Evolutionary conservation across 2,113 vertebrate species (phyloP).

Genomic region (Phaetusa simplex): DNA sequence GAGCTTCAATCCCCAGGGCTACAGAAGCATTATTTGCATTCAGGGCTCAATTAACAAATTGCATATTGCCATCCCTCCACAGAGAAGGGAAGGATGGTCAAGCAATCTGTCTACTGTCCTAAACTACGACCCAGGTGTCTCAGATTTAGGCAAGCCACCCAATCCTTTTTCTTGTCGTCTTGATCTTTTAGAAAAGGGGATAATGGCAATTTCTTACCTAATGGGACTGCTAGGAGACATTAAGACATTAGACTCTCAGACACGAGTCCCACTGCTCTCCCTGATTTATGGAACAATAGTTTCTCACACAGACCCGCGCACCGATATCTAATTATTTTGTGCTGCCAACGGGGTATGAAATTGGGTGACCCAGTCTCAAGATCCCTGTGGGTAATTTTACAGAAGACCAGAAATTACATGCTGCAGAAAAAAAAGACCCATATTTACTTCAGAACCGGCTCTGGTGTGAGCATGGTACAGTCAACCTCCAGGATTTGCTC

Average conservation of each 20-base stretch:
- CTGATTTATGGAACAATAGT: background rate
- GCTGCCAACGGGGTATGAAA: background rate
- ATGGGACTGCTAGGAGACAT: background rate
- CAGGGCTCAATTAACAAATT: background rate
- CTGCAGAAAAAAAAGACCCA: constrained; percentile 2
- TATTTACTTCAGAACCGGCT: constrained; percentile 91
- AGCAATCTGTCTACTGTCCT: background rate
- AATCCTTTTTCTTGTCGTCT: background rate
- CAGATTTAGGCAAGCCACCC: background rate
- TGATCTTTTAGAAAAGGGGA: background rate
- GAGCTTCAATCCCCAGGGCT: background rate
- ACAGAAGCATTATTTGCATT: background rate
- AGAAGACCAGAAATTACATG: constrained; percentile 11
- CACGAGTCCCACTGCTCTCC: background rate
- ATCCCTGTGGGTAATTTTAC: constrained; percentile 41
- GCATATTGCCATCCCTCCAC: background rate
- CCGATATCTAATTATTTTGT: background rate
- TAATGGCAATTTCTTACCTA: background rate
- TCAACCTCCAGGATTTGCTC: constrained; percentile 98
- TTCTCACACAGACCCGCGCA: background rate
- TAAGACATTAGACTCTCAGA: background rate
- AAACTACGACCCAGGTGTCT: background rate
- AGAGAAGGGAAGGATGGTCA: background rate
- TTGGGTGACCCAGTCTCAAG: constrained; percentile 64
- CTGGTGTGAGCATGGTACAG: constrained; percentile 97